phyloP scores from a whole-genome alignment of 2,888 invertebrate species.

The Phymatocera aterrima region DNA sequence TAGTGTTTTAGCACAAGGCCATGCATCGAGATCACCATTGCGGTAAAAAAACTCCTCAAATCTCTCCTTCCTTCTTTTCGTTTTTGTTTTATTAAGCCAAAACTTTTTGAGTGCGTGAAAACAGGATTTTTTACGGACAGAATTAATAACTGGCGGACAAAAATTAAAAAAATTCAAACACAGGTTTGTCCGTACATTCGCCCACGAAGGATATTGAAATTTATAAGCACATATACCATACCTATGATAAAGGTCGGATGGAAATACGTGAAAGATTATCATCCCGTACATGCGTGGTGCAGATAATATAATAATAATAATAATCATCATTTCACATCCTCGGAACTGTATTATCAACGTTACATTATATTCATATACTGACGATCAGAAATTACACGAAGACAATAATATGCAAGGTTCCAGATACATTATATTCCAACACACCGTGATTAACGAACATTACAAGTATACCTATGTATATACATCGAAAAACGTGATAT shows the following conservation, averaged over 20 bases:
- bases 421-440: not conserved
- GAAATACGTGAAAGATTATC: not conserved
- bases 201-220: not conserved
- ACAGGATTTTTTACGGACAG: not conserved
- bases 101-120: too few relatives aligned
- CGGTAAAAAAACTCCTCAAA: slow-evolving; percentile 3
- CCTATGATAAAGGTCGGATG: not conserved
- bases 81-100: too few relatives aligned
- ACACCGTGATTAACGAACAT: not conserved
- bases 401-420: not conserved
- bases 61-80: not conserved
- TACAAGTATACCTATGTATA: not conserved
- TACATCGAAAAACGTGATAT: not conserved
- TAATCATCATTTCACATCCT: not conserved
- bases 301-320: not conserved
- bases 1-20: slow-evolving; percentile 32
- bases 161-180: too few relatives aligned
- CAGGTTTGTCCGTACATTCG: not conserved
- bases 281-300: not conserved
- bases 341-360: not conserved
- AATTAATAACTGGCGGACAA: too few relatives aligned
- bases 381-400: not conserved
- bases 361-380: not conserved
- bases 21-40: slow-evolving; percentile 28
- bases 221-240: not conserved